Evolutionary conservation across 2,888 invertebrate genomes (phyloP).

Genomic region (Papilio protenor): DNA sequence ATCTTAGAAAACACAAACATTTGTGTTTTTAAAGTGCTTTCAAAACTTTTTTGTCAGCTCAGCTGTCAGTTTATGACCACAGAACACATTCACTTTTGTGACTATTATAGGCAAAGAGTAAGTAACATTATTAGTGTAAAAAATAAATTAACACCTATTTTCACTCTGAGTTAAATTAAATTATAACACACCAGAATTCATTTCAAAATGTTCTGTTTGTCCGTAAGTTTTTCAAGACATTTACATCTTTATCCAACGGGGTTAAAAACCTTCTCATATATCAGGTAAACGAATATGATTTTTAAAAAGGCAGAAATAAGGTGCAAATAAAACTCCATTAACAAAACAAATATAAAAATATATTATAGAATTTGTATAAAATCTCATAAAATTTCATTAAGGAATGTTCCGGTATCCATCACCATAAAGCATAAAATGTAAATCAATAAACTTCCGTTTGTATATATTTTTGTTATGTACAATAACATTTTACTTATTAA

Average conservation of each 20-base stretch:
- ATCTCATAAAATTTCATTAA: conserved; percentile 38
- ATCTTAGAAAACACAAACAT: not conserved
- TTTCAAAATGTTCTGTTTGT: not conserved
- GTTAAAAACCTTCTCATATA: not conserved
- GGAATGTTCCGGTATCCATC: conserved; percentile 35
- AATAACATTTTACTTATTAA: conserved; percentile 7
- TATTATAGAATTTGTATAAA: conserved; percentile 38
- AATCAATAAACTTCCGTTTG: not conserved
- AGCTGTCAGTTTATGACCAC: not conserved
- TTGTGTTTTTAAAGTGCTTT: conserved; percentile 27
- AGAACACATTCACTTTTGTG: not conserved
- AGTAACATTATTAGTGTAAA: not conserved
- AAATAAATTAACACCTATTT: not conserved
- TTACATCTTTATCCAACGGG: no score
- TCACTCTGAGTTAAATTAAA: not conserved
- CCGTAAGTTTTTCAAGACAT: not conserved
- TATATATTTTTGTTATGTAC: not conserved
- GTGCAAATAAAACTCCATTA: conserved; percentile 37
- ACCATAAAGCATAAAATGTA: conserved; percentile 22
- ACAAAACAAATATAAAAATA: conserved; percentile 42
- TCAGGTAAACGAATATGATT: not conserved
- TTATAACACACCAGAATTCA: not conserved
- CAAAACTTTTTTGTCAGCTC: not conserved
- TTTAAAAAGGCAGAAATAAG: not conserved
- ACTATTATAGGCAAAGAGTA: not conserved